Percentiles rank a stretch among this genome's conserved stretches.
Conservation (phyloP, 2,797 vertebrate species). For the Eptatretus atami region DNA sequence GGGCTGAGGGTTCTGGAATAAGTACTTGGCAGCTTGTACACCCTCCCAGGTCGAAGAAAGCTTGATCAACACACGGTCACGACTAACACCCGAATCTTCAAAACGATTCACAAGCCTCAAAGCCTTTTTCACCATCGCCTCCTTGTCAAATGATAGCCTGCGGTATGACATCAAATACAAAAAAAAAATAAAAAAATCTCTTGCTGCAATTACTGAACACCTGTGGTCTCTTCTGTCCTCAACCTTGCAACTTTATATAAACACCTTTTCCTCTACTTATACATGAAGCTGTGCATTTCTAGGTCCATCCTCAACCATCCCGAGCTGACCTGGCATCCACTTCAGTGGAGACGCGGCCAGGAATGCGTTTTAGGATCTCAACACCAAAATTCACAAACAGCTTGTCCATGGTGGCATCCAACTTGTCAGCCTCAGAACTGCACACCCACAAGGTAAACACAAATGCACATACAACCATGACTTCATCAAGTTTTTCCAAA, state of each 20-base stretch:
- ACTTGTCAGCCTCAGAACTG: conserved; percentile 48
- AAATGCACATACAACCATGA: no score
- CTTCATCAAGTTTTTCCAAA: no score
- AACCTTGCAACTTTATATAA: no score
- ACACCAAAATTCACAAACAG: conserved; percentile 66
- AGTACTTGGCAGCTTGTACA: conserved; percentile 64
- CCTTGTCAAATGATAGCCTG: conserved; percentile 62
- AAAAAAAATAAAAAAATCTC: no score
- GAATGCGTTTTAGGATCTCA: conserved; percentile 78
- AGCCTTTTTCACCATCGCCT: conserved; percentile 47
- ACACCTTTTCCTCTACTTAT: no score
- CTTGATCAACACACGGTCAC: conserved; percentile 68
- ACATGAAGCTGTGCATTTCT: no score
- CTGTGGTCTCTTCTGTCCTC: no score
- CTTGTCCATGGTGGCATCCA: conserved; percentile 53
- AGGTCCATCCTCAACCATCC: no score
- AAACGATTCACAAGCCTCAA: conserved; percentile 44
- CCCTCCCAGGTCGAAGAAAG: conserved; percentile 89
- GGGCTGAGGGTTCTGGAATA: no score
- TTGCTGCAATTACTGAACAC: no score
- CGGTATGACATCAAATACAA: neutral
- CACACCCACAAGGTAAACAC: neutral
- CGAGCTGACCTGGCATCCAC: conserved; percentile 53
- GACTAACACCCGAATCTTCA: conserved; percentile 39
- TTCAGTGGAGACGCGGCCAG: conserved; percentile 77